A percentile compares a stretch with the other conserved stretches of the same genome.
Conservation (phyloP, 2,113 vertebrate genomes). For the Sapajus apella region DNA sequence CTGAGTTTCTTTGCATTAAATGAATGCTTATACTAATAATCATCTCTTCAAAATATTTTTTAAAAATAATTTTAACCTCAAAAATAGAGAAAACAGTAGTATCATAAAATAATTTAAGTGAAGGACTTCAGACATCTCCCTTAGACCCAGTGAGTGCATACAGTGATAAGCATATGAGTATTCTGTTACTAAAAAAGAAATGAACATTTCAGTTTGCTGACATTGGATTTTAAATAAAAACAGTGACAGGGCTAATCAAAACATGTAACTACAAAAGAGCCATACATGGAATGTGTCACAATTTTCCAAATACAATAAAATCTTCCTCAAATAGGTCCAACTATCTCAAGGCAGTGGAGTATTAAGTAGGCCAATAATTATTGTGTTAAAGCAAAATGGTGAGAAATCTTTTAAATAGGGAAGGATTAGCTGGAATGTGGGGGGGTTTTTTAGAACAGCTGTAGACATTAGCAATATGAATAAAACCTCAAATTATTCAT, state of each 20-base stretch:
- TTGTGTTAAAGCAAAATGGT: conserved; percentile 52
- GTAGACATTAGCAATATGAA: not conserved
- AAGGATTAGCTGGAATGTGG: not conserved
- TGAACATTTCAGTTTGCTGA: conserved; percentile 86
- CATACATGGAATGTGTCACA: conserved; percentile 64
- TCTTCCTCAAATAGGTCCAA: conserved; percentile 47
- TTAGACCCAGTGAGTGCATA: conserved; percentile 83
- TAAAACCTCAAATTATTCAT: not conserved
- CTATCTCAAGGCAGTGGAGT: conserved; percentile 59
- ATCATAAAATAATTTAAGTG: conserved; percentile 80
- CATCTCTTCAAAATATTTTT: conserved; percentile 76
- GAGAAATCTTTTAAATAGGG: not conserved
- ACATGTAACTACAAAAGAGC: conserved; percentile 53
- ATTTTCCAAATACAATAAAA: conserved; percentile 63
- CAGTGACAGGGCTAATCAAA: conserved; percentile 57
- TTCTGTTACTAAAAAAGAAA: conserved; percentile 4
- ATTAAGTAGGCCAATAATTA: conserved; percentile 5
- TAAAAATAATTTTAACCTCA: conserved; percentile 66
- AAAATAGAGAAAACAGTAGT: conserved; percentile 85
- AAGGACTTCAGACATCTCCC: conserved; percentile 71
- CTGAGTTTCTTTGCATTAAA: conserved; percentile 78
- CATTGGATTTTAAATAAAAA: conserved; percentile 80
- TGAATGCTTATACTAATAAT: conserved; percentile 75
- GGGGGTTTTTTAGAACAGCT: not conserved
- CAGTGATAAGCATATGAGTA: conserved; percentile 57